Evolutionary conservation across 2,888 invertebrate species (phyloP).

Genomic region (Orthonychiurus folsomi): DNA sequence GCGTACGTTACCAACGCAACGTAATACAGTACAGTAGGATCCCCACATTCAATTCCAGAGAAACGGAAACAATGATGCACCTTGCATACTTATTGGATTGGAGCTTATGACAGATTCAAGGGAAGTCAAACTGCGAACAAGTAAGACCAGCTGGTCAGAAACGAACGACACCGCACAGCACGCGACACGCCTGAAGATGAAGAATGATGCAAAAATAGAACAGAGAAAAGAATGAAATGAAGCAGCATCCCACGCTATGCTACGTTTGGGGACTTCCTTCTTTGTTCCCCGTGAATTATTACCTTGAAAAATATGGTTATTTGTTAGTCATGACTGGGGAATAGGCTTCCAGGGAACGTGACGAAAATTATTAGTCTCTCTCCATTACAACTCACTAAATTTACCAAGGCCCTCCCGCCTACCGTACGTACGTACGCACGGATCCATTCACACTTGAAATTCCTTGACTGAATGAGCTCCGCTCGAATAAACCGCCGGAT

Average conservation of each 20-base stretch:
- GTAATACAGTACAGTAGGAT: neutral
- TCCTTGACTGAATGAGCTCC: no score
- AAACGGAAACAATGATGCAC: neutral
- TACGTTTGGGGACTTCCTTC: slow-evolving; percentile 1
- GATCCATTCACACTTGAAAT: no score
- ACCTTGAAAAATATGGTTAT: slow-evolving; percentile 33
- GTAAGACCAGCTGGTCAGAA: neutral
- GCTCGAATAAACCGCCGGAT: no score
- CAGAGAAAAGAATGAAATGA: slow-evolving; percentile 13
- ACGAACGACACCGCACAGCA: no score
- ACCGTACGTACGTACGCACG: no score
- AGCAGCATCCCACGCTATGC: slow-evolving; percentile 8
- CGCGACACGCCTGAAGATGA: slow-evolving; percentile 3
- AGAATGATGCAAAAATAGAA: no score
- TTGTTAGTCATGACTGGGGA: slow-evolving; percentile 38
- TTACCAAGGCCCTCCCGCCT: no score
- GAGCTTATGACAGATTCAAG: neutral
- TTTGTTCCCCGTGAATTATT: slow-evolving; percentile 29
- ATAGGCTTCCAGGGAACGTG: slow-evolving; percentile 29
- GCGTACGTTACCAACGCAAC: no score
- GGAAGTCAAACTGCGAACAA: neutral
- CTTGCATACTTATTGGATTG: neutral
- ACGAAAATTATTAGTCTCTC: slow-evolving; percentile 32
- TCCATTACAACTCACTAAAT: no score
- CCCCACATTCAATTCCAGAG: neutral